Base-by-base conservation (phyloP, 2,797 vertebrate genomes). In the Xenentodon cancila region DNA sequence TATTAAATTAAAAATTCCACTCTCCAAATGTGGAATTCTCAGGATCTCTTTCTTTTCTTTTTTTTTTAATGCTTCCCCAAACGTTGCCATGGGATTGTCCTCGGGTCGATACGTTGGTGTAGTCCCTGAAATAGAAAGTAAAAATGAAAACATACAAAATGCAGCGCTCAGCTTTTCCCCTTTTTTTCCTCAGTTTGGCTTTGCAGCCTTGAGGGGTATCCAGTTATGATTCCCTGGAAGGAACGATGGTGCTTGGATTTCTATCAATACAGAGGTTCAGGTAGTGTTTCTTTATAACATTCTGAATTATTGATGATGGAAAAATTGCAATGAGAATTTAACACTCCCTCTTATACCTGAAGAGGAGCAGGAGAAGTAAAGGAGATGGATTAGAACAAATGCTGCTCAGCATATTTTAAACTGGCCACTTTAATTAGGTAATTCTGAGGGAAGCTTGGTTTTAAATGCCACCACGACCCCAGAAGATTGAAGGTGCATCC, bases 261-360 rank as follows among this genome's bases (percentile, higher is more conserved):
- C 90, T 91, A 89, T 94, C 93, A 92, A 89, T 92, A 90, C 85
- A 74, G 20, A 86, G 71, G 78, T 86, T 79, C 86, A 91, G 92
- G 91, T 91, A 90, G 80, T 89, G 88, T 91, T 93, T 92, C 89
- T 86, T 89, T 88, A 86, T 90, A 91, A 90, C 89, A 88, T 56
- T 75, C 69, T 93, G 89, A 92, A 93, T 93, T 92, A 93, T 94
- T 92, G 85, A 93, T 91, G 87, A 65, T 53, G 2, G 34, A 27
- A 75, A 78, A 80, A 90, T 81, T 75, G 79, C 67, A 77, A 70
- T 73, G 61, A 65, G 59, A 58, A 66, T 88, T 90, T 88, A 88
- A 82, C 83, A 75, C 88, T 90, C 71, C 64, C 69, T 79, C 82
- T 83, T 79, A 77, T 86, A 73, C 71, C 73, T 79, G 74, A 78